Conservation (phyloP, 2,113 vertebrate genomes). For the Papio anubis region DNA sequence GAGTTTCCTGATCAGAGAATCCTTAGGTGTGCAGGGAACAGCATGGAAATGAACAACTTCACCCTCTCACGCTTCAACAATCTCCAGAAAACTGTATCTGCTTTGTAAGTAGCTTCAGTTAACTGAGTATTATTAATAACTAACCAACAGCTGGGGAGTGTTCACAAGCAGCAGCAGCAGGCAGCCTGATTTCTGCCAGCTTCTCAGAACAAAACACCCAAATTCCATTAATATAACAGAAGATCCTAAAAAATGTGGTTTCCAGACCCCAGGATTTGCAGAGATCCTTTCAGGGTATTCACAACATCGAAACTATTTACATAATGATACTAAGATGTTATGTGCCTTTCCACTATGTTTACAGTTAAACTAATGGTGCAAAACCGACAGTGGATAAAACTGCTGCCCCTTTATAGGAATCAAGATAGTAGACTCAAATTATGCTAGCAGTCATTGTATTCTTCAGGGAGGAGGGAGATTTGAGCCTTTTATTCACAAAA, state of each 20-base stretch:
- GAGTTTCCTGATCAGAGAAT: background rate
- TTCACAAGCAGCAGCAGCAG: background rate
- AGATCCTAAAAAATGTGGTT: background rate
- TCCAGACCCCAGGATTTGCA: background rate
- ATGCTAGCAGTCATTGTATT: background rate
- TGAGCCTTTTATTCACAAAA: background rate
- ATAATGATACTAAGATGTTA: background rate
- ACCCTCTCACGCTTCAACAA: background rate
- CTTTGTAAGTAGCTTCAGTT: background rate
- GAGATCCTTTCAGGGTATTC: background rate
- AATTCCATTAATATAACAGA: background rate
- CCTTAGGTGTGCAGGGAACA: background rate
- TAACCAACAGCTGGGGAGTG: background rate
- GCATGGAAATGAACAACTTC: background rate
- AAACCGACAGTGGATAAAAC: background rate
- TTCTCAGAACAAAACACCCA: background rate
- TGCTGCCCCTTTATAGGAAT: background rate
- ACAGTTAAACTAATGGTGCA: background rate
- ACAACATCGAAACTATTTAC: background rate
- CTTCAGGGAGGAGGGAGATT: background rate
- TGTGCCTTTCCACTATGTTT: background rate
- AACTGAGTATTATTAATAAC: background rate
- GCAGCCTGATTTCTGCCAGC: background rate
- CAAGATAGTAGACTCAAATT: background rate
- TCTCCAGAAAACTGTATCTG: background rate